These are phyloP conservation scores for Leucophenga maculata DNA, from an alignment of 2,888 invertebrate species.

Conservation along the genomic window DNA sequence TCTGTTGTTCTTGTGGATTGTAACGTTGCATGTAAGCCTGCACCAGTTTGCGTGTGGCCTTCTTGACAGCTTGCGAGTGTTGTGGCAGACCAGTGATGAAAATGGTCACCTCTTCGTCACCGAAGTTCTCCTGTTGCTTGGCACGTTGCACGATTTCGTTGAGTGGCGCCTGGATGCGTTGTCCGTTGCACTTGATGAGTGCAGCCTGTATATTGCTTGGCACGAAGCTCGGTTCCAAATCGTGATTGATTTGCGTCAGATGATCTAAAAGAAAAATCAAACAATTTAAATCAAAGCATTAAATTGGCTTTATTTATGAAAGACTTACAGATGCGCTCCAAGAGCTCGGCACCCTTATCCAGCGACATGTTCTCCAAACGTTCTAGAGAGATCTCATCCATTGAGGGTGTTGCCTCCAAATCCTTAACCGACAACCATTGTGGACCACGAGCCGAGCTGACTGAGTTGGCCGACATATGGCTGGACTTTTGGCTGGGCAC, in stretches of 20 bases:
- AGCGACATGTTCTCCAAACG: slow-evolving; percentile 59
- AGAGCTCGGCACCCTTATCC: slow-evolving; percentile 57
- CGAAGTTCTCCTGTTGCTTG: slow-evolving; percentile 57
- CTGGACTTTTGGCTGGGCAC: slow-evolving; percentile 38
- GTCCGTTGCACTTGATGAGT: slow-evolving; percentile 50
- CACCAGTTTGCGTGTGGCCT: slow-evolving; percentile 61
- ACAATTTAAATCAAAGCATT: too few relatives aligned
- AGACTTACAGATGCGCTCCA: slow-evolving; percentile 62
- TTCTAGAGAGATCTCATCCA: slow-evolving; percentile 55
- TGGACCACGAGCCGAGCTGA: slow-evolving; percentile 36
- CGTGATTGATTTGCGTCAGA: slow-evolving; percentile 56
- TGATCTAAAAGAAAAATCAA: slow-evolving; percentile 50
- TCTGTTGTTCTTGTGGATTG: slow-evolving; percentile 49
- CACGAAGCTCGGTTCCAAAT: slow-evolving; percentile 54
- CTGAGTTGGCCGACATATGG: slow-evolving; percentile 38
- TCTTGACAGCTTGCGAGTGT: slow-evolving; percentile 48
- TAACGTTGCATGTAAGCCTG: slow-evolving; percentile 66
- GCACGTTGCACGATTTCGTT: slow-evolving; percentile 50
- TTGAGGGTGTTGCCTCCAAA: slow-evolving; percentile 59
- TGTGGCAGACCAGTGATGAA: slow-evolving; percentile 66
- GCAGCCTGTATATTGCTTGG: slow-evolving; percentile 50
- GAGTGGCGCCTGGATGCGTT: slow-evolving; percentile 44
- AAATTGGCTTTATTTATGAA: not conserved
- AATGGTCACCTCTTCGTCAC: slow-evolving; percentile 40
- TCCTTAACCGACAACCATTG: slow-evolving; percentile 59